Conservation (phyloP, 2,113 vertebrate genomes). For the Eleginops maclovinus region DNA sequence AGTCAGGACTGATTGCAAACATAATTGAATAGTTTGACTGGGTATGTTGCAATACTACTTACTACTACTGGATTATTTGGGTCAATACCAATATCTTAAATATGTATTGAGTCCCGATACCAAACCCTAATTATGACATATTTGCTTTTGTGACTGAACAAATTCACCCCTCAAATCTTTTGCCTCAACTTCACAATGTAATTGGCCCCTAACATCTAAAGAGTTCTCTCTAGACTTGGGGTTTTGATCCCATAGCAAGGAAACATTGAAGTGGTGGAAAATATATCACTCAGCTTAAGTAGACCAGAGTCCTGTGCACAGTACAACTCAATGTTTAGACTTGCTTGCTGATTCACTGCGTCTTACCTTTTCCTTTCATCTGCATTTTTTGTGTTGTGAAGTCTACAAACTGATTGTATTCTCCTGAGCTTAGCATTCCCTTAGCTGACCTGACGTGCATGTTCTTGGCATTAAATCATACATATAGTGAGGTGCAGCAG, state of each 20-base stretch:
- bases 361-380: conserved; percentile 43
- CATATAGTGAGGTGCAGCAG: conserved; percentile 52
- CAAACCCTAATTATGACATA: no score
- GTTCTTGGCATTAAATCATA: conserved; percentile 52
- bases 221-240: not conserved
- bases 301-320: not conserved
- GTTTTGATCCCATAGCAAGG: conserved; percentile 11
- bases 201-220: not conserved
- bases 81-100: no score
- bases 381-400: conserved; percentile 33
- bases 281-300: conserved; percentile 23
- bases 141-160: not conserved
- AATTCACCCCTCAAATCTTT: not conserved
- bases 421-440: conserved; percentile 42
- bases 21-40: no score
- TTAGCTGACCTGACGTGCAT: conserved; percentile 26
- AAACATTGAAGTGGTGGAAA: not conserved
- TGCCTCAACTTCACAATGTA: not conserved
- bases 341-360: conserved; percentile 35
- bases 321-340: conserved; percentile 9
- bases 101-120: no score
- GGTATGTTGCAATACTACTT: no score
- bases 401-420: conserved; percentile 50
- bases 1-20: no score
- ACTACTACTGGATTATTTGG: no score